phyloP scores from a whole-genome alignment of 1,140 invertebrate species.

The Diploscapter pachys region DNA sequence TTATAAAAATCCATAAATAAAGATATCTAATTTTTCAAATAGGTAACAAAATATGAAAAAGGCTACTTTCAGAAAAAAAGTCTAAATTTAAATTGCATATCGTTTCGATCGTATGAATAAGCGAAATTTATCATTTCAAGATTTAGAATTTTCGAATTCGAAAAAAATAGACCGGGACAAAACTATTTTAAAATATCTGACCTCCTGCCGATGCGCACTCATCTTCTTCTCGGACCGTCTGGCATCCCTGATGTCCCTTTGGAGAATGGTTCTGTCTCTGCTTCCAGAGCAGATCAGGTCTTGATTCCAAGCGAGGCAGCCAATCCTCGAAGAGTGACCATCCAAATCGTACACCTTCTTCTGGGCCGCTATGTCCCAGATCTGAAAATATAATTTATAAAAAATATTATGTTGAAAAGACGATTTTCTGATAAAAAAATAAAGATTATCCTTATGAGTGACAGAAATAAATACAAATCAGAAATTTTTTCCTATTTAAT shows the following conservation, averaged over 20 bases:
- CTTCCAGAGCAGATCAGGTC: slow-evolving; percentile 87
- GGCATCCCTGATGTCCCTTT: slow-evolving; percentile 84
- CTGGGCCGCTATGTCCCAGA: slow-evolving; percentile 73
- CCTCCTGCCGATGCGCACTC: slow-evolving; percentile 90
- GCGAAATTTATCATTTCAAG: no score
- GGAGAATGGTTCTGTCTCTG: slow-evolving; percentile 75
- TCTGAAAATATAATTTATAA: slow-evolving; percentile 17
- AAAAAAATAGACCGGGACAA: neutral
- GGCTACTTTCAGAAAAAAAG: no score
- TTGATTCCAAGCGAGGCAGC: slow-evolving; percentile 92
- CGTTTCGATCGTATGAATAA: no score
- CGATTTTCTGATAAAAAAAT: no score
- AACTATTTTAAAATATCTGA: slow-evolving; percentile 54
- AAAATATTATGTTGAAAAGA: no score
- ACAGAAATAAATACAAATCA: no score
- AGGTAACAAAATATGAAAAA: no score
- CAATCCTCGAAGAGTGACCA: slow-evolving; percentile 79
- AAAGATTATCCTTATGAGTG: no score
- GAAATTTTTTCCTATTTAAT: no score
- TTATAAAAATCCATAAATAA: neutral
- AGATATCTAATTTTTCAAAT: no score
- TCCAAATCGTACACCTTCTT: slow-evolving; percentile 84
- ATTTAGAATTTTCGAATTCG: no score
- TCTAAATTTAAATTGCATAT: no score
- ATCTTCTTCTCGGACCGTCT: slow-evolving; percentile 69